Evolutionary conservation across 2,888 invertebrate genomes (phyloP).

Genomic region (Encarsia formosa): DNA sequence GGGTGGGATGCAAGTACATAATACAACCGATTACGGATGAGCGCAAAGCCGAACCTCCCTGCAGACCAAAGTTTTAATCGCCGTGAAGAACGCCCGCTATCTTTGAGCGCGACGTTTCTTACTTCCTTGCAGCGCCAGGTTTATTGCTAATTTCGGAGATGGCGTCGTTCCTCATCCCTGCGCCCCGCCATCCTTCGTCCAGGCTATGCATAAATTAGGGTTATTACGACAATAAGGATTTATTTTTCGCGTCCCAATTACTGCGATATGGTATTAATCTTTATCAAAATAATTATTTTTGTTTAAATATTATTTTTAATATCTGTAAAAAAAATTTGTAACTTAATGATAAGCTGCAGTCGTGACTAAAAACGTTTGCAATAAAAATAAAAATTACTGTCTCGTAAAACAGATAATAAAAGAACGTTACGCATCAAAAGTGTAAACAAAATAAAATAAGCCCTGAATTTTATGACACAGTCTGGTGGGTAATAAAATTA

Average conservation of each 20-base stretch:
- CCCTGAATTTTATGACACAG: slow-evolving; percentile 3
- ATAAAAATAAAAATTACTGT: too few species aligned
- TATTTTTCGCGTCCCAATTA: too few species aligned
- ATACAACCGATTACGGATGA: slow-evolving; percentile 13
- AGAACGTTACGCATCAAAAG: background rate
- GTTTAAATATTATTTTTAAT: too few species aligned
- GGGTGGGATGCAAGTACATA: background rate
- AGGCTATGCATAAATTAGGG: slow-evolving; percentile 29
- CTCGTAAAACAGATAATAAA: slow-evolving; percentile 6
- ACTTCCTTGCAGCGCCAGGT: slow-evolving; percentile 21
- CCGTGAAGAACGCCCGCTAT: slow-evolving; percentile 14
- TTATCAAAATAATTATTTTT: too few species aligned
- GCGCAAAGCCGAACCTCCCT: slow-evolving; percentile 11
- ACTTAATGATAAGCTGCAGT: too few species aligned
- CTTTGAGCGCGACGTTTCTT: slow-evolving; percentile 12
- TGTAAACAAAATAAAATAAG: slow-evolving; percentile 18
- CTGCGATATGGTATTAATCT: too few species aligned
- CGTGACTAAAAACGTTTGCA: too few species aligned
- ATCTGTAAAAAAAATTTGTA: too few species aligned
- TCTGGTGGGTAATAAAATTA: slow-evolving; percentile 21
- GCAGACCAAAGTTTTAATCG: slow-evolving; percentile 25
- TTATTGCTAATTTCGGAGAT: slow-evolving; percentile 28
- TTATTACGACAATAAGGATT: slow-evolving; percentile 27
- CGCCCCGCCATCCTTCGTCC: too few species aligned
- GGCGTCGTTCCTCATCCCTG: slow-evolving; percentile 23